These are phyloP conservation scores for Yponomeuta malinellus DNA, from an alignment of 2,888 invertebrate species.

Conservation along the genomic window DNA sequence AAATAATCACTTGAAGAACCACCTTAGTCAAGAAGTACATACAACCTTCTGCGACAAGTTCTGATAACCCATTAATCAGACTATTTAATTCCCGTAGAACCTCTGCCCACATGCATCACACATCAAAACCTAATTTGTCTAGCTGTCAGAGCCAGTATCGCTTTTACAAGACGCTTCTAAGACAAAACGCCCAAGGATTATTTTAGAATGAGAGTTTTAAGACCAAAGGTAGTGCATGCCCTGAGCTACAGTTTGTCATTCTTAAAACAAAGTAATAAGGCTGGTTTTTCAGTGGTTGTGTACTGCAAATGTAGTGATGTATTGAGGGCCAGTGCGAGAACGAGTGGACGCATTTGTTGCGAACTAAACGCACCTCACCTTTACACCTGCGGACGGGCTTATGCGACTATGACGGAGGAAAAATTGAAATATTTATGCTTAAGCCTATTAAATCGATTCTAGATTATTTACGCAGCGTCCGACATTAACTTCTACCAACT, in stretches of 20 bases:
- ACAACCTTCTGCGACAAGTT: not conserved
- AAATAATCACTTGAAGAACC: not conserved
- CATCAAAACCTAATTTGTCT: constrained; percentile 11
- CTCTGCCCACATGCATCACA: constrained; percentile 10
- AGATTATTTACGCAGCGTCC: no score
- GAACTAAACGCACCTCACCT: constrained; percentile 32
- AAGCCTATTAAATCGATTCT: no score
- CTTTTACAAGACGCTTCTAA: not conserved
- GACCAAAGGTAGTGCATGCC: not conserved
- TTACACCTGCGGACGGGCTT: constrained; percentile 26
- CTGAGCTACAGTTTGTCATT: not conserved
- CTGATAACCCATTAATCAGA: constrained; percentile 15
- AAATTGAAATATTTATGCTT: no score
- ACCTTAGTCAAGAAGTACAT: not conserved
- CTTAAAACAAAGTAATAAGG: not conserved
- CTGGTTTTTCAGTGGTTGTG: not conserved
- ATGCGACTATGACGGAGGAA: not conserved
- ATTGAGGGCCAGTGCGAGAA: constrained; percentile 36
- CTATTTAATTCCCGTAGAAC: constrained; percentile 14
- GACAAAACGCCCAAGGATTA: not conserved
- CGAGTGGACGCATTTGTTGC: constrained; percentile 46
- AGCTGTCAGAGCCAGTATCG: constrained; percentile 3
- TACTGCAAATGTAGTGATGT: constrained; percentile 34
- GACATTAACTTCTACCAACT: no score
- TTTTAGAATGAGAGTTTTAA: not conserved